These are phyloP conservation scores for Lagopus leucura DNA, from an alignment of 2,113 vertebrate species.

Conservation along the genomic window DNA sequence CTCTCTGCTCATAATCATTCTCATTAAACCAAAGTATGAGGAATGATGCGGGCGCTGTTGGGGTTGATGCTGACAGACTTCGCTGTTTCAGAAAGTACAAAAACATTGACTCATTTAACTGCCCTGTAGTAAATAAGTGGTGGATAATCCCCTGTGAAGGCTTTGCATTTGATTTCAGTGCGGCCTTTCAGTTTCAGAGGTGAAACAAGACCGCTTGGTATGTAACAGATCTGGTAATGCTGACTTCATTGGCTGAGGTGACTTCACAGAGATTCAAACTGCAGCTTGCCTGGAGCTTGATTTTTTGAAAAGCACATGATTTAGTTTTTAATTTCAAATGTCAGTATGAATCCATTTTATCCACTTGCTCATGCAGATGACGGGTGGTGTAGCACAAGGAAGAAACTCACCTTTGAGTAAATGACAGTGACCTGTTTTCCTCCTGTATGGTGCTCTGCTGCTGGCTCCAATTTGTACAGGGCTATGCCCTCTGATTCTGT, in stretches of 20 bases:
- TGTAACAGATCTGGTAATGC: rapidly evolving
- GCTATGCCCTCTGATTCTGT: neutral
- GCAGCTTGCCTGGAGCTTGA: neutral
- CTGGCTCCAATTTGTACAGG: neutral
- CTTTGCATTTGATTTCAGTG: neutral
- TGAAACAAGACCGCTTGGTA: neutral
- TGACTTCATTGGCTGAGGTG: neutral
- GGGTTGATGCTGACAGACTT: constrained; percentile 1
- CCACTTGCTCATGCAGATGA: too few species aligned
- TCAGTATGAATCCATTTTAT: neutral
- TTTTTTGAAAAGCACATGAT: neutral
- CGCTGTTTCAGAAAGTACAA: neutral
- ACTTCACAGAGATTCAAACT: neutral
- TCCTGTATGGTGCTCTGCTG: neutral
- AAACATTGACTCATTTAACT: neutral
- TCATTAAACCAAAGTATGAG: neutral
- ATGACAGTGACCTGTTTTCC: neutral
- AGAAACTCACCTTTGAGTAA: neutral
- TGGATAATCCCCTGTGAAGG: neutral
- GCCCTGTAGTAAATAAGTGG: neutral
- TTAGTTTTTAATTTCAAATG: neutral
- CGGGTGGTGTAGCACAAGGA: neutral
- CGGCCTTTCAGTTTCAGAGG: neutral
- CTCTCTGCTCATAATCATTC: neutral
- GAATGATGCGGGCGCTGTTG: neutral